Base-by-base conservation (phyloP, 2,113 vertebrate species). In the Campylomormyrus numenius region DNA sequence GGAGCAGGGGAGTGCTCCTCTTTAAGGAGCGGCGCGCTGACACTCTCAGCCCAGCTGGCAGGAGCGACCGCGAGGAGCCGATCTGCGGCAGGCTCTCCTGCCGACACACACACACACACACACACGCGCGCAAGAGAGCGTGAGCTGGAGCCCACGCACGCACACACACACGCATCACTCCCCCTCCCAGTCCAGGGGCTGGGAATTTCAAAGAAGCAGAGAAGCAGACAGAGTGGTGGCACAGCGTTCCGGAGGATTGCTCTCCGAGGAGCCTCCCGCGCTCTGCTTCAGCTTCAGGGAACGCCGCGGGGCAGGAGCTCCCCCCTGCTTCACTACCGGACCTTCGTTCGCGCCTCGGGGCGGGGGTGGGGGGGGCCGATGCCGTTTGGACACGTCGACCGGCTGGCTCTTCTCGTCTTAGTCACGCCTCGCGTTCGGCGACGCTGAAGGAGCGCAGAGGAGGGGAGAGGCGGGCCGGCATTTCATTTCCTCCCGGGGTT, bases 211-310 rank as follows among this genome's bases (percentile, higher is more conserved):
- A 91, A 88, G 91, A 92, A 50, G 90, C 91, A 46, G 84, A 89
- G 91, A 84, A 80, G 89, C 31, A 24, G 90, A 91, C 62, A 3
- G 88, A 83, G 88, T 52, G 24, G 88, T 24, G 70, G 48, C 49
- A 50, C 45, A 58, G 21, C 92, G 95, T 92, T 93, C 93, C 87
- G 87, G 92, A 94, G 93, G 95, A 95, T 95, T 92, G 91, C 93
- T 94, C 91, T 95, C 96, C 92, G 91, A 91, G 92, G 94, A 94
- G 93, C 91, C 89, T 91, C 92, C 92, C 93, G 95, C 94, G 94
- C 93, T 93, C 92, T 93, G 93, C 49, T 4, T 88, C 88, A 92
- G 39, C 90, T 90, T 85, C 88, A 90, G 89, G 15, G 42, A n/a
- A 35, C 21, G 31, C 39, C 89, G 87, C 66, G 85, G 87, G 84